These are phyloP conservation scores for Chironomus tepperi DNA, from an alignment of 1,140 invertebrate species.

Conservation along the genomic window DNA sequence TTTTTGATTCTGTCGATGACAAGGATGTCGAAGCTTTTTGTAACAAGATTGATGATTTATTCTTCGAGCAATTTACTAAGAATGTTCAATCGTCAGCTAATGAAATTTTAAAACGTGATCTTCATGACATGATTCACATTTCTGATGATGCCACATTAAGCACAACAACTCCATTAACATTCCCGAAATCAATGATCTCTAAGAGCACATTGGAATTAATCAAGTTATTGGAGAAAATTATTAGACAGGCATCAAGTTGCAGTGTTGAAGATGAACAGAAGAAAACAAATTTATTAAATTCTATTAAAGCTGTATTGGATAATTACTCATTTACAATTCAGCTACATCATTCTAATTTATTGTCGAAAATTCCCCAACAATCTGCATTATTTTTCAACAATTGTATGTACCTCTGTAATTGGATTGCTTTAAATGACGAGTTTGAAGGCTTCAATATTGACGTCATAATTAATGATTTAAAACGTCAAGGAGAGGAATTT, in stretches of 20 bases:
- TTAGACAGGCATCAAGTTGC: slow-evolving; percentile 59
- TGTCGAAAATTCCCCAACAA: slow-evolving; percentile 76
- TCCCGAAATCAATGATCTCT: slow-evolving; percentile 56
- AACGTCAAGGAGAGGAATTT: slow-evolving; percentile 54
- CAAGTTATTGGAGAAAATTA: slow-evolving; percentile 57
- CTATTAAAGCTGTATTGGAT: slow-evolving; percentile 59
- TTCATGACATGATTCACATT: slow-evolving; percentile 63
- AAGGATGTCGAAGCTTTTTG: slow-evolving; percentile 54
- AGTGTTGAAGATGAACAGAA: slow-evolving; percentile 47
- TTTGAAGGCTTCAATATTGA: slow-evolving; percentile 36
- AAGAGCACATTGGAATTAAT: slow-evolving; percentile 51
- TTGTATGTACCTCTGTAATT: slow-evolving; percentile 78
- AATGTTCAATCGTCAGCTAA: slow-evolving; percentile 60
- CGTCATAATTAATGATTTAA: slow-evolving; percentile 43
- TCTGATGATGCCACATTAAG: slow-evolving; percentile 41
- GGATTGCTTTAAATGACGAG: slow-evolving; percentile 36
- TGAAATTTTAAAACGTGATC: slow-evolving; percentile 68
- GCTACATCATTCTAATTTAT: slow-evolving; percentile 64
- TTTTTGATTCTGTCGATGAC: slow-evolving; percentile 41
- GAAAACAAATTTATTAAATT: slow-evolving; percentile 57
- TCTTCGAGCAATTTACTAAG: slow-evolving; percentile 68
- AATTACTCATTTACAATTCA: slow-evolving; percentile 69
- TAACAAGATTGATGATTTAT: slow-evolving; percentile 66
- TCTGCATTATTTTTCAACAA: slow-evolving; percentile 88
- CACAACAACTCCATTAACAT: slow-evolving; percentile 32